phyloP scores from a whole-genome alignment of 2,797 vertebrate species.

The Urosaurus nigricauda region DNA sequence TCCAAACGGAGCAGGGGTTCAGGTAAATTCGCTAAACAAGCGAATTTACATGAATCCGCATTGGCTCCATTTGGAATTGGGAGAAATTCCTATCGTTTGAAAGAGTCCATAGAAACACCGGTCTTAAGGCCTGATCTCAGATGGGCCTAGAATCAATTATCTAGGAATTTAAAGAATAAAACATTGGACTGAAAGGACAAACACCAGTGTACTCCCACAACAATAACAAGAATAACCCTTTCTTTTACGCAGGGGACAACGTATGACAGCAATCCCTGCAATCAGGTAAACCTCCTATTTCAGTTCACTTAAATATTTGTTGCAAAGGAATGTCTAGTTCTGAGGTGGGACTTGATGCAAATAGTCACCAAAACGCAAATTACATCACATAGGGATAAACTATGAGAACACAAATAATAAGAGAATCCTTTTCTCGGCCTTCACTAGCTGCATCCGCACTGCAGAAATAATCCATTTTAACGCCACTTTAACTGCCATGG shows the following conservation, averaged over 20 bases:
- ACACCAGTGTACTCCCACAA: not conserved
- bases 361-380: not conserved
- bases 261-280: constrained; percentile 32
- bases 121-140: not conserved
- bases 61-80: no score
- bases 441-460: no score
- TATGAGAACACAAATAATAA: not conserved
- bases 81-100: no score
- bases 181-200: not conserved
- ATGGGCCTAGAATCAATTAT: not conserved
- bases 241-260: constrained; percentile 31
- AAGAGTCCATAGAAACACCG: not conserved
- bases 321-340: not conserved
- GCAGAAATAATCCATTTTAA: no score
- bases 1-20: no score
- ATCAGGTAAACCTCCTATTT: constrained; percentile 12
- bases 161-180: not conserved
- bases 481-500: no score
- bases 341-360: not conserved
- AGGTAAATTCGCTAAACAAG: no score
- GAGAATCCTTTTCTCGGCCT: not conserved
- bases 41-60: no score
- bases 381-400: not conserved
- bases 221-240: not conserved
- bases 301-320: not conserved